Conservation (phyloP, 1,140 invertebrate species). For the Plodia interpunctella region DNA sequence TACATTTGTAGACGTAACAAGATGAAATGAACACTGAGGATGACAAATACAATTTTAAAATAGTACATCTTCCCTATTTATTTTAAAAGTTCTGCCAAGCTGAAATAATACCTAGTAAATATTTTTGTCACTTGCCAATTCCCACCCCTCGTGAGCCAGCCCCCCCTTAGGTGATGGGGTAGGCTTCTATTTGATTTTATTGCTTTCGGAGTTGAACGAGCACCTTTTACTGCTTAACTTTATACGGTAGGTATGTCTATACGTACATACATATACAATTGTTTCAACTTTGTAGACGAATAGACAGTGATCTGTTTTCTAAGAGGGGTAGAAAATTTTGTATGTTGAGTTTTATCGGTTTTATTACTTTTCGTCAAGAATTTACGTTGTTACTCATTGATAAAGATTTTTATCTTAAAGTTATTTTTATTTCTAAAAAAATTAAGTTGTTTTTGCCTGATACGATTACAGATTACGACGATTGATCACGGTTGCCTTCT, state of each 20-base stretch:
- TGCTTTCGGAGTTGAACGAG: slow-evolving; percentile 27
- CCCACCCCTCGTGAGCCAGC: slow-evolving; percentile 14
- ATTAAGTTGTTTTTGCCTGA: too few species aligned
- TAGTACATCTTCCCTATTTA: too few species aligned
- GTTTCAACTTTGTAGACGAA: not conserved
- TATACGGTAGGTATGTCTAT: slow-evolving; percentile 7
- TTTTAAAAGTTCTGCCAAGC: too few species aligned
- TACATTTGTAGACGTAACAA: too few species aligned
- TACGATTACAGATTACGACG: too few species aligned
- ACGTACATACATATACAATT: not conserved
- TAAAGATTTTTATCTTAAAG: too few species aligned
- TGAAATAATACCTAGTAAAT: too few species aligned
- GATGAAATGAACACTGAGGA: too few species aligned
- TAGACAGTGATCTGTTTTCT: not conserved
- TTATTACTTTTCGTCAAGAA: not conserved
- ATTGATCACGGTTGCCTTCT: too few species aligned
- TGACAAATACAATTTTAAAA: too few species aligned
- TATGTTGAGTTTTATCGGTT: not conserved
- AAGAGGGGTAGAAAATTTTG: slow-evolving; percentile 6
- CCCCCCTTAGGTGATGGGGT: slow-evolving; percentile 17
- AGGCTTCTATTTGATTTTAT: slow-evolving; percentile 47
- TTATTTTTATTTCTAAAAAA: too few species aligned
- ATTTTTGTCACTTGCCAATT: slow-evolving; percentile 23
- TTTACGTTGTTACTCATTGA: too few species aligned
- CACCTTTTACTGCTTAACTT: slow-evolving; percentile 37